These are phyloP conservation scores for Neoarius graeffei DNA, from an alignment of 2,113 vertebrate species.

Conservation along the genomic window DNA sequence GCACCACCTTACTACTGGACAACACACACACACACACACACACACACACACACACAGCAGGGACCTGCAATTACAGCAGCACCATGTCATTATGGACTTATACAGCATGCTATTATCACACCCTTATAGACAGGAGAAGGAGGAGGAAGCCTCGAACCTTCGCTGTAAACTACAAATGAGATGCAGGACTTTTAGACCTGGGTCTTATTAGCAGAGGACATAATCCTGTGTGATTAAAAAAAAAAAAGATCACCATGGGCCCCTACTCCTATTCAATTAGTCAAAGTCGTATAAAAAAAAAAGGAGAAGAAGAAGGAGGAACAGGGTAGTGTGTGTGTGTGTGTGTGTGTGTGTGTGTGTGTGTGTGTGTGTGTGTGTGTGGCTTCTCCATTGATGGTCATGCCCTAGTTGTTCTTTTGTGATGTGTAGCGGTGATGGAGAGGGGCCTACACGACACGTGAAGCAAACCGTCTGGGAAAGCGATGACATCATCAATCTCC, in stretches of 20 bases:
- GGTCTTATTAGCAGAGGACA: neutral
- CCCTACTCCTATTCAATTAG: conserved; percentile 30
- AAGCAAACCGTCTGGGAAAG: conserved; percentile 49
- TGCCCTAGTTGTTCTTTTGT: conserved; percentile 57
- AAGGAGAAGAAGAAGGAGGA: neutral
- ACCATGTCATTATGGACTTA: conserved; percentile 70
- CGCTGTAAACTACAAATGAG: neutral
- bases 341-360: too few species aligned
- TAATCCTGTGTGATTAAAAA: conserved; percentile 19
- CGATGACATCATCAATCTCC: conserved; percentile 53
- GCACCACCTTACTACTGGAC: conserved; percentile 58
- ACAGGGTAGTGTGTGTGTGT: neutral
- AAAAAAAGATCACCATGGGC: conserved; percentile 18
- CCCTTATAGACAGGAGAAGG: conserved; percentile 57
- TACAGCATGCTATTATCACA: conserved; percentile 64
- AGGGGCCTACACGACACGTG: conserved; percentile 41
- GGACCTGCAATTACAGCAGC: conserved; percentile 71
- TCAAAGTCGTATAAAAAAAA: neutral
- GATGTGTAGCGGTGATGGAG: conserved; percentile 25
- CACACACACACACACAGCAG: conserved; percentile 36
- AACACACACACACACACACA: conserved; percentile 36
- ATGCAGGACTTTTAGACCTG: neutral
- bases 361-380: neutral
- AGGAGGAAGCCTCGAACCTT: conserved; percentile 21
- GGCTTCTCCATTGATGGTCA: conserved; percentile 45